A percentile compares a stretch with the other conserved stretches of the same genome.
phyloP scores from a whole-genome alignment of 2,888 invertebrate species.

The Cenopis cana region DNA sequence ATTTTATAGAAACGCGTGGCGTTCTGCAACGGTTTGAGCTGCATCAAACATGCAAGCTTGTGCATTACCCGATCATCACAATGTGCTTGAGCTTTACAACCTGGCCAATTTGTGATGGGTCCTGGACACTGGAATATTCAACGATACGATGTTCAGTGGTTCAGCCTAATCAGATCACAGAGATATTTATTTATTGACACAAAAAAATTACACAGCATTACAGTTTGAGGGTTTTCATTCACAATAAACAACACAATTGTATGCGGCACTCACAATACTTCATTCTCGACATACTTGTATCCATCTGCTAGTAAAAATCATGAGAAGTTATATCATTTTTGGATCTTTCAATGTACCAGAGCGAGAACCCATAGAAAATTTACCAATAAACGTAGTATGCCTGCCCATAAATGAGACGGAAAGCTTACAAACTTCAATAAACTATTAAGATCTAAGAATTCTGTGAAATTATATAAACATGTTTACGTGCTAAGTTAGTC shows the following conservation, averaged over 20 bases:
- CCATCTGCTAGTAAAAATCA: no score
- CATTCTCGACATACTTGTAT: no score
- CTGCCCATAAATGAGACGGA: neutral
- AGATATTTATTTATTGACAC: no score
- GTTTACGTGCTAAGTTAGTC: conserved; percentile 5
- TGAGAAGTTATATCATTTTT: no score
- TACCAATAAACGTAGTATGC: neutral
- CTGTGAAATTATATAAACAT: conserved; percentile 20
- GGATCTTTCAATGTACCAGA: no score
- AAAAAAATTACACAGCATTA: no score
- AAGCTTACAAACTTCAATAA: neutral
- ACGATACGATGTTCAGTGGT: no score
- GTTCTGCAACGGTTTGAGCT: neutral
- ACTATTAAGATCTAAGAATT: conserved; percentile 22
- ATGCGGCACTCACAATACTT: no score
- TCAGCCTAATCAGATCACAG: no score
- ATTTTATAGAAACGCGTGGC: neutral
- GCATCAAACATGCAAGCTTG: neutral
- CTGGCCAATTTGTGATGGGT: neutral
- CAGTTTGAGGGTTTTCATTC: no score
- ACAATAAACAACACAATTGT: no score
- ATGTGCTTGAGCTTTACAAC: neutral
- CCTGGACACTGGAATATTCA: no score
- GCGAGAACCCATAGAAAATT: neutral
- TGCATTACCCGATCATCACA: neutral